phyloP scores from a whole-genome alignment of 2,113 vertebrate genomes.

The Sigmodon hispidus region DNA sequence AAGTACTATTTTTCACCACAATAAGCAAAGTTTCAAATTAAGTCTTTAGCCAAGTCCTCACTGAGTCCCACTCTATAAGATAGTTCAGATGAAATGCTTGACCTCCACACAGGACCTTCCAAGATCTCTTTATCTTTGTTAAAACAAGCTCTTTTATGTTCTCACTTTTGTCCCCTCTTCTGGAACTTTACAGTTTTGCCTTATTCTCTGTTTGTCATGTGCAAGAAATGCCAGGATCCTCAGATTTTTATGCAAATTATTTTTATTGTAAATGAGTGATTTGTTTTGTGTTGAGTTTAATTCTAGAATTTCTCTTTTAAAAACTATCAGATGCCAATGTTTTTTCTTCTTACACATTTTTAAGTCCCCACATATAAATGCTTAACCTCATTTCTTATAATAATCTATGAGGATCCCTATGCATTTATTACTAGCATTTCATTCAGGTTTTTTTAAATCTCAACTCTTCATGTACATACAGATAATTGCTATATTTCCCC shows the following conservation, averaged over 20 bases:
- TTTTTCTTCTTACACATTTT: background rate
- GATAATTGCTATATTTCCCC: background rate
- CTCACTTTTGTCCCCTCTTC: background rate
- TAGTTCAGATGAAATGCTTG: background rate
- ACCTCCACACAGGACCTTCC: background rate
- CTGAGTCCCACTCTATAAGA: background rate
- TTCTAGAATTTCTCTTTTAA: background rate
- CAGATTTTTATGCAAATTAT: background rate
- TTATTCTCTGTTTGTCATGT: background rate
- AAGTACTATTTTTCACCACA: background rate
- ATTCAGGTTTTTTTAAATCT: background rate
- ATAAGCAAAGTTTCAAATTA: background rate
- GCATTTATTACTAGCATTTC: background rate
- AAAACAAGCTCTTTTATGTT: background rate
- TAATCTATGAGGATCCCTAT: background rate
- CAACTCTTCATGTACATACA: background rate
- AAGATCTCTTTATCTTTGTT: background rate
- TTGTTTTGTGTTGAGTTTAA: background rate
- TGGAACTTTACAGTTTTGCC: background rate
- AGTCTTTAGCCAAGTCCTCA: background rate
- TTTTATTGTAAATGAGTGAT: background rate
- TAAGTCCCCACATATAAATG: background rate
- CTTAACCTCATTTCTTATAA: background rate
- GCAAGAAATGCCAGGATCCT: background rate
- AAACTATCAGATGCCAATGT: background rate